phyloP scores from a whole-genome alignment of 2,888 invertebrate species.

The Charanyca ferruginea region DNA sequence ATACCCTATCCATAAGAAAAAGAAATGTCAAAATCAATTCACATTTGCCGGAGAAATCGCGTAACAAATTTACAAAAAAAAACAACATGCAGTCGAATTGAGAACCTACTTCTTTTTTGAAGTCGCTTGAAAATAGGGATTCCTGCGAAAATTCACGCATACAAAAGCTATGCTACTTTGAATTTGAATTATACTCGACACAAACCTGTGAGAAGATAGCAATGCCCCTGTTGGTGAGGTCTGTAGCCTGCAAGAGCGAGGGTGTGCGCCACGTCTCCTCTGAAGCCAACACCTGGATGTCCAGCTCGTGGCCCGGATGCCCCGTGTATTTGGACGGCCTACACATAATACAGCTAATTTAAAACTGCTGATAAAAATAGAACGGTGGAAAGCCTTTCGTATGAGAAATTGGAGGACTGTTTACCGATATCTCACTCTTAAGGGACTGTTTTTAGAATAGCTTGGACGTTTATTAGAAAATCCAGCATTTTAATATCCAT shows the following conservation, averaged over 20 bases:
- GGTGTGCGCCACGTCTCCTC: constrained; percentile 97
- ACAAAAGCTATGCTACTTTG: too few relatives aligned
- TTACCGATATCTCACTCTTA: neutral
- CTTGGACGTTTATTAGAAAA: neutral
- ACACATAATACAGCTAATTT: constrained; percentile 7
- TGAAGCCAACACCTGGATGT: constrained; percentile 95
- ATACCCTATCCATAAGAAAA: too few relatives aligned
- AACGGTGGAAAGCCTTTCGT: constrained; percentile 2
- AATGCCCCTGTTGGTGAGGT: constrained; percentile 92
- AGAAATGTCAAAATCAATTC: too few relatives aligned
- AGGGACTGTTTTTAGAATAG: neutral
- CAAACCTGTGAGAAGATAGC: constrained; percentile 95
- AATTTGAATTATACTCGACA: neutral
- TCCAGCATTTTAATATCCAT: neutral
- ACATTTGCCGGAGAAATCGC: too few relatives aligned
- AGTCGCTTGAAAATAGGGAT: too few relatives aligned
- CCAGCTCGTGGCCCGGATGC: constrained; percentile 92
- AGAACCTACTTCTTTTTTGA: too few relatives aligned
- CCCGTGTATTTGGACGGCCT: constrained; percentile 91
- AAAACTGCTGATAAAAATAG: neutral
- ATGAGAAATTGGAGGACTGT: constrained; percentile 8
- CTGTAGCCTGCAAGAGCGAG: constrained; percentile 94
- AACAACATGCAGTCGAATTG: too few relatives aligned
- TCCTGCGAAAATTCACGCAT: too few relatives aligned
- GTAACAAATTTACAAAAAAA: too few relatives aligned